Conservation (phyloP, 2,797 vertebrate species). For the Synanceia verrucosa region DNA sequence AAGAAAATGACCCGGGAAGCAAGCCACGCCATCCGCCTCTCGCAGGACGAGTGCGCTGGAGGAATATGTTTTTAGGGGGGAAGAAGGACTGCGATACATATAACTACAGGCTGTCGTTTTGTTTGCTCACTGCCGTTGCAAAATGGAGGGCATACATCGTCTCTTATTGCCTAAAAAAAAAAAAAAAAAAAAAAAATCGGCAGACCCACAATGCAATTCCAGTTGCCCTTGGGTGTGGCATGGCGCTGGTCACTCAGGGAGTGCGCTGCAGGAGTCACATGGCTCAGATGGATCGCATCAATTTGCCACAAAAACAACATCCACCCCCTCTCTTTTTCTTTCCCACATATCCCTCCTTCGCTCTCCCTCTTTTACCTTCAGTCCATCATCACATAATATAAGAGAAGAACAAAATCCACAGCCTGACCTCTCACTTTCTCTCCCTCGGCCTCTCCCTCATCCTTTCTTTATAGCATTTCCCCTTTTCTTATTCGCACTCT, state of each 20-base stretch:
- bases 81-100: constrained; percentile 76
- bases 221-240: constrained; percentile 80
- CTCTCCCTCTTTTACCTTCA: constrained; percentile 27
- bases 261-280: constrained; percentile 87
- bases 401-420: constrained; percentile 13
- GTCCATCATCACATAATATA: constrained; percentile 62
- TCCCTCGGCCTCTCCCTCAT: neutral
- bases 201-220: constrained; percentile 83
- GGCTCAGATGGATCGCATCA: constrained; percentile 95
- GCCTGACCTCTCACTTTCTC: constrained; percentile 11
- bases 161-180: constrained; percentile 83
- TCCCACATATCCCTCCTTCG: constrained; percentile 24
- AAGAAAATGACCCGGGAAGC: constrained; percentile 72
- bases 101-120: constrained; percentile 79
- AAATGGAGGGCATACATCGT: constrained; percentile 89
- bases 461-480: neutral
- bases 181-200: neutral
- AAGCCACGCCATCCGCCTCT: constrained; percentile 28
- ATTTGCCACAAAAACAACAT: constrained; percentile 87
- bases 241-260: constrained; percentile 86
- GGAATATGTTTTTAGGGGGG: constrained; percentile 71
- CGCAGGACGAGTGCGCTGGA: neutral
- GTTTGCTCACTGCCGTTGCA: constrained; percentile 80
- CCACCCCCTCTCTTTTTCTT: constrained; percentile 12
- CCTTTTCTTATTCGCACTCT: neutral